Base-by-base conservation (phyloP, 2,113 vertebrate species). In the Pardalotus punctatus region DNA sequence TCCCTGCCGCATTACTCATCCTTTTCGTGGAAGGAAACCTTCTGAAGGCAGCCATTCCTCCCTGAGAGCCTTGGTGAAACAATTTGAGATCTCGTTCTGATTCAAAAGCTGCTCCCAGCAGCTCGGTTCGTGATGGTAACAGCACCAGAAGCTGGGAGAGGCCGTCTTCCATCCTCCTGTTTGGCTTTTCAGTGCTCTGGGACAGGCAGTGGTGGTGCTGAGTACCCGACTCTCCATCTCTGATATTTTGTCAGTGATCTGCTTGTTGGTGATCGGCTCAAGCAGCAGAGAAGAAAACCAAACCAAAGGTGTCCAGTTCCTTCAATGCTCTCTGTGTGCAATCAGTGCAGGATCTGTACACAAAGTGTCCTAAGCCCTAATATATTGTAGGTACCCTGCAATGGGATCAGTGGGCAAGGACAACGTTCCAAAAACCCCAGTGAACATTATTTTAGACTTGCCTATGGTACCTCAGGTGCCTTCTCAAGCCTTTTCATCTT, bases 1-100 rank as follows among this genome's bases (percentile, higher is more conserved):
- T 86, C 69, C 60, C 88, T 86, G 79, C 15, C 51, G 64, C 67
- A 54, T 95, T 95, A 91, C 91, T 96, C 96, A 81, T 65, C 16
- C 33, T 94, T 86, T 64, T 51, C 24, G 87, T 76, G 79, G 79
- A 65, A 91, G 89, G 72, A 93, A 82, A 65, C 11, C 1, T 94
- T 95, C 87, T 86, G 71, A 89, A 92, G 86, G 77, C 86, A 92
- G 5, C 79, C 51, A 9, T 11, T 70, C 21, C n/a, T 56, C 64
- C 64, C 85, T n/a, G 5, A 45, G 74, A 90, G 64, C 28, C 64
- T 69, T 57, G 27, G 58, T 51, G 67, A 88, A 82, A 77, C 11
- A 10, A 58, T 85, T 86, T 93, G 77, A 73, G 87, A 72, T 35
- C 43, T 89, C 27, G 91, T 97, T 54, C 67, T 7, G 2, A 73